Evolutionary conservation across 2,113 vertebrate genomes (phyloP).

Genomic region (Leucopsar rothschildi): DNA sequence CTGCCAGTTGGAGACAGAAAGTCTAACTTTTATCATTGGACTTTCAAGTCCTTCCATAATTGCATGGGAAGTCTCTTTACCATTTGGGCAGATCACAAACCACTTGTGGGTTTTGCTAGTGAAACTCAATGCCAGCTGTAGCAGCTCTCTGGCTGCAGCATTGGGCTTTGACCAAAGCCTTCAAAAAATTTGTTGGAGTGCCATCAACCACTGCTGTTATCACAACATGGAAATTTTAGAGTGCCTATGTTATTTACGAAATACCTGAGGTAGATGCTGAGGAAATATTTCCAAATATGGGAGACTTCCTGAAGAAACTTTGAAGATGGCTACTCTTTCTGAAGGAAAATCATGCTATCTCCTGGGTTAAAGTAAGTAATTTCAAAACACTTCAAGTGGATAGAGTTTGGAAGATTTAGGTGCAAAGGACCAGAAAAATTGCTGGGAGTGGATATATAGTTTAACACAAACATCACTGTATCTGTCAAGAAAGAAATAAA

Average conservation of each 20-base stretch:
- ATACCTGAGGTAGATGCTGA: not conserved
- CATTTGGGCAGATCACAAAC: constrained; percentile 8
- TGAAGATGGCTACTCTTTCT: not conserved
- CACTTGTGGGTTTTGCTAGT: not conserved
- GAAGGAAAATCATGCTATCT: not conserved
- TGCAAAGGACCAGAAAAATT: not conserved
- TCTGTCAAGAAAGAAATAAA: not conserved
- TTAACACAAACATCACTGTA: not conserved
- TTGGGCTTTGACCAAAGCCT: not conserved
- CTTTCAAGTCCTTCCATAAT: constrained; percentile 22
- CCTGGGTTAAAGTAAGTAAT: not conserved
- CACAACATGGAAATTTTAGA: not conserved
- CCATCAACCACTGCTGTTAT: not conserved
- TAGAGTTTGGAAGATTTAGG: not conserved
- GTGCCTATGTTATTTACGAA: not conserved
- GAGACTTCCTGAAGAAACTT: not conserved
- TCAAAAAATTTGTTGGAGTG: not conserved
- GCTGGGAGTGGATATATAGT: not conserved
- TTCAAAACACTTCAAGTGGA: not conserved
- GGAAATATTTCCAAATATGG: not conserved
- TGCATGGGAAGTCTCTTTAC: not conserved
- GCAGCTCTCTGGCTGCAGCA: not conserved
- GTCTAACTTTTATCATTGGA: constrained; percentile 42
- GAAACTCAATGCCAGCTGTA: not conserved
- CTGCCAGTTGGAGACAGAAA: constrained; percentile 15